phyloP scores from a whole-genome alignment of 2,888 invertebrate species.

The Heteromyza rotundicornis region DNA sequence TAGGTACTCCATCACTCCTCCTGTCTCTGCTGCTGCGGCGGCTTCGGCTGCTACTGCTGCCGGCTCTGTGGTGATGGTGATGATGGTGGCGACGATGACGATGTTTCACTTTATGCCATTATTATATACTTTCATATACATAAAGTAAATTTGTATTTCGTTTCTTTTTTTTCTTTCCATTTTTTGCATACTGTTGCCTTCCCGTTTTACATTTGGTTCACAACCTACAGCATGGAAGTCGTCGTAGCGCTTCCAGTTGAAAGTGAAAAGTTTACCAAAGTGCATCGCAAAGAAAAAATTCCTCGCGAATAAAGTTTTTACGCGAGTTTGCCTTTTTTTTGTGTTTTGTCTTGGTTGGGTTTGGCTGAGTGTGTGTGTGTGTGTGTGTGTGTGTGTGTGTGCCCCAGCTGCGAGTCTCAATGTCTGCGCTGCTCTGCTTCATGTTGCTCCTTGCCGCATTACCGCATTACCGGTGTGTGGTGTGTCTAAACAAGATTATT shows the following conservation, averaged over 20 bases:
- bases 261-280: constrained; percentile 48
- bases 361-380: too few relatives aligned
- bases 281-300: constrained; percentile 37
- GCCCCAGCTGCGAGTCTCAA: too few relatives aligned
- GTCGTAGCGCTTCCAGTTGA: constrained; percentile 38
- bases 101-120: constrained; percentile 20
- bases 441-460: too few relatives aligned
- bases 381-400: too few relatives aligned
- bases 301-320: constrained; percentile 19
- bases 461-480: too few relatives aligned
- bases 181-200: too few relatives aligned
- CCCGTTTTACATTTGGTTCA: constrained; percentile 10
- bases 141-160: constrained; percentile 20
- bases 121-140: constrained; percentile 18
- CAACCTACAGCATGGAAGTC: constrained; percentile 15
- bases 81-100: constrained; percentile 1
- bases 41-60: not conserved
- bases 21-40: not conserved
- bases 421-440: too few relatives aligned
- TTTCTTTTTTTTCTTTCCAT: too few relatives aligned
- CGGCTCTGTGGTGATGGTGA: not conserved
- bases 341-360: too few relatives aligned
- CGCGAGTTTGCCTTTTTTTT: not conserved
- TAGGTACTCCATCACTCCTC: not conserved
- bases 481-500: too few relatives aligned